Evolutionary conservation across 1,140 invertebrate species (phyloP).

Genomic region (Druon quercuslanigerum): DNA sequence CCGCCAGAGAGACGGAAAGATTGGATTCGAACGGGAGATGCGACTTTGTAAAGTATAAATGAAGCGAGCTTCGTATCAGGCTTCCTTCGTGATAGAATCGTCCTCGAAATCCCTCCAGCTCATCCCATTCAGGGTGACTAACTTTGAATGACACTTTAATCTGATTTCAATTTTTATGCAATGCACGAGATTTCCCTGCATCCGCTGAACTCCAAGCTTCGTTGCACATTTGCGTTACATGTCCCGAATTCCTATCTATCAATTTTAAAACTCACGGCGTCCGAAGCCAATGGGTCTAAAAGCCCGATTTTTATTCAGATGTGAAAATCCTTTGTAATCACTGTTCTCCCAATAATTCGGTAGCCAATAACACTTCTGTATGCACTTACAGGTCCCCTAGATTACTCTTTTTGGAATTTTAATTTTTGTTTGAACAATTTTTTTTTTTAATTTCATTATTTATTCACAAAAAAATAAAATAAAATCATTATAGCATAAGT

Average conservation of each 20-base stretch:
- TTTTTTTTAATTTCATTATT: no score
- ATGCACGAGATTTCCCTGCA: constrained; percentile 2
- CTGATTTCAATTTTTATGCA: constrained; percentile 28
- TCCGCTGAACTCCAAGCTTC: background rate
- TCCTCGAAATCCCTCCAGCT: constrained; percentile 9
- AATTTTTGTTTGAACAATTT: no score
- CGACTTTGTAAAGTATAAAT: constrained; percentile 28
- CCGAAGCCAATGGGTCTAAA: no score
- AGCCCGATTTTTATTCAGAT: no score
- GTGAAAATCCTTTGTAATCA: no score
- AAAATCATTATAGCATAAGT: no score
- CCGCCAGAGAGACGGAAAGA: constrained; percentile 17
- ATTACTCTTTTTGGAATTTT: no score
- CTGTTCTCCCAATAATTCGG: no score
- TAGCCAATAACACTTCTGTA: no score
- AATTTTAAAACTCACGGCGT: no score
- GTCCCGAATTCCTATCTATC: background rate
- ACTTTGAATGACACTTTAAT: constrained; percentile 31
- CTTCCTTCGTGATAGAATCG: background rate
- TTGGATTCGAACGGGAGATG: constrained; percentile 27
- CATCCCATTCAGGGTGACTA: constrained; percentile 16
- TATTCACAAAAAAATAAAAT: no score
- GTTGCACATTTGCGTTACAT: background rate
- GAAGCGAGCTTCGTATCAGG: background rate
- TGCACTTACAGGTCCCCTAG: no score